Conservation (phyloP, 2,797 vertebrate genomes). For the Phoxinus dragarum region DNA sequence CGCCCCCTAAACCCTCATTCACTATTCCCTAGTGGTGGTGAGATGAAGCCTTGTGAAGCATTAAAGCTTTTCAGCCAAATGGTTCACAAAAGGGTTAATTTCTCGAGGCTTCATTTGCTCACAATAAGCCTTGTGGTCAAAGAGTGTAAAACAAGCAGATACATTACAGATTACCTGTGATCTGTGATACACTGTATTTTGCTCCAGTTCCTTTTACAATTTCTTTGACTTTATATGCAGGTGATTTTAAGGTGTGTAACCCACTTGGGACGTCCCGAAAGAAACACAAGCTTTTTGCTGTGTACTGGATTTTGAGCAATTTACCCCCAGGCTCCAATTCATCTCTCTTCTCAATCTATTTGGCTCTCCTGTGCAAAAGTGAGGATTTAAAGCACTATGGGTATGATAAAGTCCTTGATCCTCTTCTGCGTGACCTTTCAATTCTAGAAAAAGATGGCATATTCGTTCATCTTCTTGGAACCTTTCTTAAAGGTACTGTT, state of each 20-base stretch:
- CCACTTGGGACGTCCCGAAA: background rate
- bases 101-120: too few species aligned
- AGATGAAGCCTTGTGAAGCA: too few species aligned
- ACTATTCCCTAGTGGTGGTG: too few species aligned
- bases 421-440: background rate
- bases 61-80: too few species aligned
- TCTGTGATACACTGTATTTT: too few species aligned
- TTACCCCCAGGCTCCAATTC: background rate
- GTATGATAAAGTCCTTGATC: background rate
- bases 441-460: background rate
- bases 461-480: conserved; percentile 3
- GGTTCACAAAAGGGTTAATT: too few species aligned
- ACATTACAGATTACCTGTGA: too few species aligned
- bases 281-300: background rate
- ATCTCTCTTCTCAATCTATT: background rate
- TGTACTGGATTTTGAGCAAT: conserved; percentile 4
- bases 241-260: background rate
- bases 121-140: too few species aligned
- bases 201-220: too few species aligned
- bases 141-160: too few species aligned
- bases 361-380: conserved; percentile 8
- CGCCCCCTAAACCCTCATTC: too few species aligned
- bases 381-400: background rate
- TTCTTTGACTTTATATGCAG: background rate
- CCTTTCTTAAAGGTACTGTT: conserved; percentile 15